Conservation (phyloP, 2,797 vertebrate species). For the Anas capensis region DNA sequence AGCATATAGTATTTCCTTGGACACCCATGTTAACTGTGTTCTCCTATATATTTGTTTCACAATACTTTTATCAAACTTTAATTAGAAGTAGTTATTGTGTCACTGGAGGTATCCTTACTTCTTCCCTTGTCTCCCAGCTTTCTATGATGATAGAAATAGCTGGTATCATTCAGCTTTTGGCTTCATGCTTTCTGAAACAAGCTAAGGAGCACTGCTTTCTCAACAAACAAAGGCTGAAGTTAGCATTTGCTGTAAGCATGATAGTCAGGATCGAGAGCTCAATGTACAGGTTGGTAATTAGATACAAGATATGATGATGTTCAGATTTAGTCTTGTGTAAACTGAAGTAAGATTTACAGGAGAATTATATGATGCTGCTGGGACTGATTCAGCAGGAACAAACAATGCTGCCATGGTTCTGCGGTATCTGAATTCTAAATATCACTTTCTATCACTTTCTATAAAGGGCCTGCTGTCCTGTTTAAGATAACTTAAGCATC, state of each 20-base stretch:
- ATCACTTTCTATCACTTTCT: neutral
- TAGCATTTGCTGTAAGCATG: neutral
- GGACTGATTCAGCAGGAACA: neutral
- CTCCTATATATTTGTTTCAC: neutral
- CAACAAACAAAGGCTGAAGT: neutral
- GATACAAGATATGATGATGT: neutral
- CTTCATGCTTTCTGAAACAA: neutral
- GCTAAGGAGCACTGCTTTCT: neutral
- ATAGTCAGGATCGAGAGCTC: neutral
- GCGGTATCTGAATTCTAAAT: neutral
- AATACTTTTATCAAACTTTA: neutral
- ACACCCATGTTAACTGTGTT: neutral
- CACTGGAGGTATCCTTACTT: neutral
- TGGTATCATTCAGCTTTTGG: neutral
- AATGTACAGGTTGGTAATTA: neutral
- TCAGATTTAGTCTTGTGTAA: neutral
- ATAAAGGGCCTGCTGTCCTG: neutral
- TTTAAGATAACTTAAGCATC: neutral
- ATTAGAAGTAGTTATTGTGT: neutral
- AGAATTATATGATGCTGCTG: neutral
- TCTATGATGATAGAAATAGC: neutral
- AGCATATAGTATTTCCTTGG: neutral
- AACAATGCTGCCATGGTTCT: neutral
- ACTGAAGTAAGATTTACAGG: neutral
- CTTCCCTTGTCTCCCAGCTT: neutral